Evolutionary conservation across 2,113 vertebrate species (phyloP), one percentile per base, ranked within the genome.

Genomic region (Theropithecus gelada): DNA sequence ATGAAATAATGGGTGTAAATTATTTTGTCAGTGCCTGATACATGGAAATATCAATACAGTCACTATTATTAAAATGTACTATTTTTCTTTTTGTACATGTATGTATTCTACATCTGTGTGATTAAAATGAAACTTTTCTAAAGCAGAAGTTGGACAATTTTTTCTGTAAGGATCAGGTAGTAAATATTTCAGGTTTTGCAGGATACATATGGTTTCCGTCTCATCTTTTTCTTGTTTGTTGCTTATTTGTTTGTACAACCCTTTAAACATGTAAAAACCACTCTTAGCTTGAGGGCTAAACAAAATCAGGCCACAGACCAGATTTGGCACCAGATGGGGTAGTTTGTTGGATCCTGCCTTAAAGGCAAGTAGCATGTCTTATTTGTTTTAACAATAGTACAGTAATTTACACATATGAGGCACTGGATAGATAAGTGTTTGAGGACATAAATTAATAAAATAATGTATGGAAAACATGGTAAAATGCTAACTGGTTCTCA

Each of bases 101-200:
- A 5, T 70, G 6, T 88, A 73, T 64, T 75, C 25, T 68, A 81
- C 5, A 22, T 64, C 68, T 79, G 8, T 95, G 48, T 89, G 75
- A 73, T 79, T 88, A 96, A 88, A 92, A 92, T 50, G n/a, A 20
- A 94, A 78, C 12, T 27, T 92, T 35, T 68, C 88, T 93, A 79
- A 95, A 97, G 43, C 11, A 88, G 95, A 12, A 27, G 40, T 72
- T 2, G 1, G 40, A 17, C 72, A 83, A 64, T 27, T 80, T 73
- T 88, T 32, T 85, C 79, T 78, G 9, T 18, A 80, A 55, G n/a
- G 4, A 3, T 13, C 8, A 83, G n/a, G 68, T 38, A 57, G 8
- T 59, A 92, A 66, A 83, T 75, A 78, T 90, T 95, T 86, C 59
- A 85, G 61, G 45, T 8, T 96, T 96, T 95, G 25, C 1, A 30